Conservation (phyloP, 2,113 vertebrate species). For the Neoarius graeffei region DNA sequence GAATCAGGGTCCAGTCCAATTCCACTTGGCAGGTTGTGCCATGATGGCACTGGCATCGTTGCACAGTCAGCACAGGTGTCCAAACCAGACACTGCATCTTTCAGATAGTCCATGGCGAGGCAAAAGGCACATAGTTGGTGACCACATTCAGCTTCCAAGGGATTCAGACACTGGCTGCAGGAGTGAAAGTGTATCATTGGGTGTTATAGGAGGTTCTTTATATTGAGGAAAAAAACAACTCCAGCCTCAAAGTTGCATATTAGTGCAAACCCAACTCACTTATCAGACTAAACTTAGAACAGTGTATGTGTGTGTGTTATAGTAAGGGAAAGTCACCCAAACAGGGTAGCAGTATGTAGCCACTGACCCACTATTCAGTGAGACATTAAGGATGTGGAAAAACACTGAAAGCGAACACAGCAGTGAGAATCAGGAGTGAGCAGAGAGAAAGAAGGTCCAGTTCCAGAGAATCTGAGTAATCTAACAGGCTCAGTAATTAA, state of each 20-base stretch:
- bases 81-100: neutral
- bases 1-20: neutral
- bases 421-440: neutral
- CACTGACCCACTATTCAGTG: neutral
- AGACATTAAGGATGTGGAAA: neutral
- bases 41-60: neutral
- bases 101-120: neutral
- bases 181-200: neutral
- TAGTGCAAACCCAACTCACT: neutral
- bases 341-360: neutral
- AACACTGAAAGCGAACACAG: neutral
- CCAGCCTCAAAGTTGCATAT: neutral
- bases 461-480: neutral
- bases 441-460: neutral
- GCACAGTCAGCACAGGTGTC: neutral
- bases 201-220: neutral
- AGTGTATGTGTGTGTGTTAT: neutral
- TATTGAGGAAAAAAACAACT: neutral
- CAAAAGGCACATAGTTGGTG: neutral
- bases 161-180: neutral
- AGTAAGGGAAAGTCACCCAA: neutral
- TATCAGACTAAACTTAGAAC: neutral
- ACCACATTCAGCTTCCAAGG: neutral
- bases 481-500: neutral
- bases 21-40: neutral